Evolutionary conservation across 2,797 vertebrate genomes (phyloP).

Genomic region (Pseudotriccus pelzelni): DNA sequence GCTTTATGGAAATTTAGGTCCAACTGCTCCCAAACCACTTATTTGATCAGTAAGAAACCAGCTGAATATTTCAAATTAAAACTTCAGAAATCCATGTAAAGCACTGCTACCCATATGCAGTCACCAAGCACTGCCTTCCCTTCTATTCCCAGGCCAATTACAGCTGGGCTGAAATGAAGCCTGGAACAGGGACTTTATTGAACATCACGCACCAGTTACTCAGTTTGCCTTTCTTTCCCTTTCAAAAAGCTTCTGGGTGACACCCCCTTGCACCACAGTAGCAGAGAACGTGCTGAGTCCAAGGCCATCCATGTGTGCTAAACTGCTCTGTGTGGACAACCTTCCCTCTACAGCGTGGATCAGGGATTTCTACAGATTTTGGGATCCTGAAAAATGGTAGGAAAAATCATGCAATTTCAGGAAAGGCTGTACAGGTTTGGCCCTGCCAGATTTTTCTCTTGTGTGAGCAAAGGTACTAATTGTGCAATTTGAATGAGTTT

Average conservation of each 20-base stretch:
- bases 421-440: background rate
- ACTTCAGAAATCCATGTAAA: background rate
- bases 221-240: background rate
- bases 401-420: background rate
- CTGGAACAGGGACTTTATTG: background rate
- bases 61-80: background rate
- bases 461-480: background rate
- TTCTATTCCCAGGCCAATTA: background rate
- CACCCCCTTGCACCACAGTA: background rate
- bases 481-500: constrained; percentile 20
- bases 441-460: background rate
- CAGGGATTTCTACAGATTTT: background rate
- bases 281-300: background rate
- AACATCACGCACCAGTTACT: background rate
- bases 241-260: background rate
- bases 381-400: background rate
- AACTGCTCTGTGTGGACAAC: background rate
- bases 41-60: background rate
- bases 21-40: background rate
- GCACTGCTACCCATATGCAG: background rate
- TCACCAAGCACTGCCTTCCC: background rate
- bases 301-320: accelerated
- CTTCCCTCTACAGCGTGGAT: background rate
- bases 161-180: background rate
- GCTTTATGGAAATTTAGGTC: background rate